phyloP scores from a whole-genome alignment of 2,888 invertebrate species.

The Malachius bipustulatus region DNA sequence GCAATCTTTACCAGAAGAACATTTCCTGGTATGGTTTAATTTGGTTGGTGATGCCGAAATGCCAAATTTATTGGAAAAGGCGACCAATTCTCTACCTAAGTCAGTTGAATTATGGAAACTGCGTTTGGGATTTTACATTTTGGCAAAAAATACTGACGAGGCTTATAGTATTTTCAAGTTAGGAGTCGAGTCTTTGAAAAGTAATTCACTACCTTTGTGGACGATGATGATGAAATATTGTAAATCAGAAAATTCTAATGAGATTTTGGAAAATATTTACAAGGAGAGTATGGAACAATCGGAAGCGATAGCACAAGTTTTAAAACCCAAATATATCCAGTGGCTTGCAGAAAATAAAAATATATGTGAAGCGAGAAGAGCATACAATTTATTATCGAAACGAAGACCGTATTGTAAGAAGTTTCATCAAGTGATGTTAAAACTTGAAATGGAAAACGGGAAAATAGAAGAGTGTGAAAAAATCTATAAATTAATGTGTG shows the following conservation, averaged over 20 bases:
- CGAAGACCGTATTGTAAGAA: too few species aligned
- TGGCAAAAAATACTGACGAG: conserved; percentile 34
- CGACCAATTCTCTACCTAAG: too few species aligned
- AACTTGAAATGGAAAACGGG: too few species aligned
- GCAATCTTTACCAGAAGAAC: too few species aligned
- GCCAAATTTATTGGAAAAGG: too few species aligned
- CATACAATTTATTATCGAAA: too few species aligned
- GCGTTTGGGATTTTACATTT: conserved; percentile 38
- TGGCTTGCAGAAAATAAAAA: conserved; percentile 37
- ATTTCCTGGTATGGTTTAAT: too few species aligned
- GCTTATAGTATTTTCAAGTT: conserved; percentile 24
- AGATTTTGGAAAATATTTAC: conserved; percentile 35
- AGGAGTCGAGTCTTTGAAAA: conserved; percentile 32
- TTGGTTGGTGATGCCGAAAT: too few species aligned
- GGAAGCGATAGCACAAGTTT: conserved; percentile 38
- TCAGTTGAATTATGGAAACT: conserved; percentile 42
- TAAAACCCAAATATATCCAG: conserved; percentile 50
- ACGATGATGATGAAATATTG: conserved; percentile 32
- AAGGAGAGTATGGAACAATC: conserved; percentile 39
- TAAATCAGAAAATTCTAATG: conserved; percentile 29
- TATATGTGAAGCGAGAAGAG: too few species aligned
- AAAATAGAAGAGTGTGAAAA: too few species aligned
- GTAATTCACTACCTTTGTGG: conserved; percentile 38
- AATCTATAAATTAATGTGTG: too few species aligned
- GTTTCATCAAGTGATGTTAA: too few species aligned